These are phyloP conservation scores for Cephus cinctus DNA, from an alignment of 1,140 invertebrate genomes.

Conservation along the genomic window DNA sequence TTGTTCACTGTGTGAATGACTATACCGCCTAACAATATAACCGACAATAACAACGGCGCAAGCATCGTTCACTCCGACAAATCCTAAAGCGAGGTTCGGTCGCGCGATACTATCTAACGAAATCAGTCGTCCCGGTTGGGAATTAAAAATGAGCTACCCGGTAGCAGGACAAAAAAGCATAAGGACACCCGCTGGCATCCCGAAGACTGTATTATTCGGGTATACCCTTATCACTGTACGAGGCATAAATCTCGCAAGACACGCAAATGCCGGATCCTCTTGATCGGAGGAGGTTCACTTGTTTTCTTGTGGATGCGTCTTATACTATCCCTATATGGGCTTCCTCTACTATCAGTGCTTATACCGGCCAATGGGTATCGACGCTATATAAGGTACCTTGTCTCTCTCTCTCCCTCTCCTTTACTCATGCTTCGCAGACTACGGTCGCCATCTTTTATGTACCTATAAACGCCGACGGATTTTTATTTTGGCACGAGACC, in stretches of 20 bases:
- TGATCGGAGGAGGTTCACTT: conserved; percentile 14
- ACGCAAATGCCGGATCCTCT: conserved; percentile 15
- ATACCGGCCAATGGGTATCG: too few species aligned
- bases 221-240: conserved; percentile 25
- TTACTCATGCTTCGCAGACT: not conserved
- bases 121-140: not conserved
- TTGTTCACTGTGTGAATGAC: too few species aligned
- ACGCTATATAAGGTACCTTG: too few species aligned
- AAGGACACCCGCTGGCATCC: conserved; percentile 28
- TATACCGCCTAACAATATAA: too few species aligned
- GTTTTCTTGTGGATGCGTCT: too few species aligned
- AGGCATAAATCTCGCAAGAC: conserved; percentile 25
- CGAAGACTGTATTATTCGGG: conserved; percentile 30
- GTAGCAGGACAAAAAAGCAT: not conserved
- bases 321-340: too few species aligned
- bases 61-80: too few species aligned
- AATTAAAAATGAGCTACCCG: not conserved
- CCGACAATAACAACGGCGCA: too few species aligned
- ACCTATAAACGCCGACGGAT: conserved; percentile 17
- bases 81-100: too few species aligned
- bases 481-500: conserved; percentile 12
- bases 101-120: not conserved
- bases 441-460: too few species aligned
- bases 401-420: not conserved
- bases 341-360: too few species aligned